Base-by-base conservation (phyloP, 1,140 invertebrate genomes). In the Drosophila seguyi region DNA sequence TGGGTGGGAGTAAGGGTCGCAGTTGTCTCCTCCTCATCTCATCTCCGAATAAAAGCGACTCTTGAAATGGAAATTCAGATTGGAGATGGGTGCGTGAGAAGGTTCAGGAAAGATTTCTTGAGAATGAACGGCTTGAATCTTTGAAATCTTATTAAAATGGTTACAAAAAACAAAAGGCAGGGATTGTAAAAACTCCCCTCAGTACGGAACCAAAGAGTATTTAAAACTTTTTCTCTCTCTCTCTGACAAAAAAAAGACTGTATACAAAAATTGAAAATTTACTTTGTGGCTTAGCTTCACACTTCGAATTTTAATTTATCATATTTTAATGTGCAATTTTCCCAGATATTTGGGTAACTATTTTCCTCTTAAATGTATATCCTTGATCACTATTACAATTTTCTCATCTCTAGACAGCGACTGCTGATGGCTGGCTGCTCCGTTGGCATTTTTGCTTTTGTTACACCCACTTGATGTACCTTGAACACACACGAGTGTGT, bases 391-490 rank as follows among this genome's bases (percentile, higher is more conserved):
- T 13, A 39, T 31, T 31, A 16, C 8, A 13, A 13, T n/a, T n/a
- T n/a, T n/a, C n/a, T 22, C 65, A 65, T 58, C 55, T 50, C 72
- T 59, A 55, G 44, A 34, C 29, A 13, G 2, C 20, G 22, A n/a
- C 18, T 20, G 13, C 38, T 34, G 36, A 57, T 42, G 57, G 16
- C 61, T 75, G 75, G 79, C 77, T 76, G n/a, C 68, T 57, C n/a
- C n/a, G 76, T 56, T 77, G 72, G 38, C 61, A 67, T 85, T 85
- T 79, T 79, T 88, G 76, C 68, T 77, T 68, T 90, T 88, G 84
- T 88, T 77, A 88, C 85, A 88, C 80, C 84, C 85, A 77, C 84
- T 88, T 75, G 76, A 78, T 87, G 84, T 90, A 88, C 85, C 85
- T 88, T 88, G 60, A 53, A 77, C 71, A 77, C 67, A 72, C 75